Base-by-base conservation (phyloP, 2,888 invertebrate genomes). In the Brenthis ino region DNA sequence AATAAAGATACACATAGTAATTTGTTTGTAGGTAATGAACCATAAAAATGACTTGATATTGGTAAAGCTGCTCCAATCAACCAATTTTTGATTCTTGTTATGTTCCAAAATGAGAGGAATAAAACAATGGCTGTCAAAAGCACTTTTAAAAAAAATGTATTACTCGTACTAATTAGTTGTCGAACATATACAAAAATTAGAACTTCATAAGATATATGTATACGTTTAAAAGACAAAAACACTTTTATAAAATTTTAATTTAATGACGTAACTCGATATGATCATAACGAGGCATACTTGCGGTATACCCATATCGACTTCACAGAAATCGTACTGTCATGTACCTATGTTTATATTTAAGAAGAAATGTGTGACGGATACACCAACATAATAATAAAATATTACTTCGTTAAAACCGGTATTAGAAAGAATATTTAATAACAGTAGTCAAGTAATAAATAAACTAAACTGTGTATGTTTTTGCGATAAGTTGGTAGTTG, bases 221-320 rank as follows among this genome's bases (percentile, higher is more conserved):
- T 24, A n/a, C 63, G 57, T 50, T 47, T 48, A 20, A 51, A 48
- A 57, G 58, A 67, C 28, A 69, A 72, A 12, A 51, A 12, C 57
- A 20, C 64, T 66, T 71, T 66, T 57, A 67, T 69, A 70, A 66
- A 70, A 54, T 72, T 74, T 75, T 79, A 82, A 83, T 77, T 75
- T 79, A 82, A 82, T 77, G 76, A 75, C 73, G 77, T 73, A 79
- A 79, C 74, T 68, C 72, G 77, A 77, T 77, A 77, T 64, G 68
- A 72, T 65, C 65, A 63, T 75, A 77, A 75, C 70, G 71, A 74
- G 72, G 56, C 69, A 68, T 69, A 73, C 70, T 71, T 57, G 68
- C 61, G 68, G 60, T 73, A 53, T 61, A 58, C 64, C 56, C 64
- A 56, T 60, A 64, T 64, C 67, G 64, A 64, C 65, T 73, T 72